Base-by-base conservation (phyloP, 2,888 invertebrate genomes). In the Thymelicus acteon region DNA sequence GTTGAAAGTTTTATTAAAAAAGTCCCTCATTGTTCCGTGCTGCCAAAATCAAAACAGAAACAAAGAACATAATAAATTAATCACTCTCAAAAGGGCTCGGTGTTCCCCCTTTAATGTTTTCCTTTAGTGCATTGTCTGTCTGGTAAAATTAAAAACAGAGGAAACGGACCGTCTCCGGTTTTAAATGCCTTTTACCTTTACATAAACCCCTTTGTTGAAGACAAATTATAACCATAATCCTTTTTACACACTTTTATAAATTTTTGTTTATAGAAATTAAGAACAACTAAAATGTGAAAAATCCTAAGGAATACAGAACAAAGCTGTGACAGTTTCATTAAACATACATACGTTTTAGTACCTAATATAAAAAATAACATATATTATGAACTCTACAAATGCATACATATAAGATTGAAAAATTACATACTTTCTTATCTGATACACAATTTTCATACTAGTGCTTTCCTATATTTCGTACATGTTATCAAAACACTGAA, bases 31-130 rank as follows among this genome's bases (percentile, higher is more conserved):
- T 81, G 80, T 82, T 82, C 79, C 78, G 74, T 75, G 78, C 82
- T 81, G 80, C 82, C 80, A 78, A 87, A 91, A 90, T 91, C 91
- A 90, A 90, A 92, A 91, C 85, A 87, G 87, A 90, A 91, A 92
- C 91, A 91, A 90, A 90, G 90, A 87, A 87, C 87, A 87, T 92
- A 90, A 93, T 92, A 92, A 92, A 93, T 93, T 92, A 92, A 92
- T 93, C 93, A 92, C 90, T 84, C 82, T 83, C 79, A 80, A 84
- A 89, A 90, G 89, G 92, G 92, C 90, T 90, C 82, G 83, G 79
- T 79, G 78, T 80, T 81, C 84, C 91, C 91, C 91, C 89, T 89
- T 86, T 86, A 86, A 89, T 91, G 91, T 90, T 92, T 91, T 90
- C 89, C 90, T 91, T 88, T 84, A 86, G 85, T 91, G 90, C 90